Conservation (phyloP, 2,113 vertebrate species). For the Amazona vittata region DNA sequence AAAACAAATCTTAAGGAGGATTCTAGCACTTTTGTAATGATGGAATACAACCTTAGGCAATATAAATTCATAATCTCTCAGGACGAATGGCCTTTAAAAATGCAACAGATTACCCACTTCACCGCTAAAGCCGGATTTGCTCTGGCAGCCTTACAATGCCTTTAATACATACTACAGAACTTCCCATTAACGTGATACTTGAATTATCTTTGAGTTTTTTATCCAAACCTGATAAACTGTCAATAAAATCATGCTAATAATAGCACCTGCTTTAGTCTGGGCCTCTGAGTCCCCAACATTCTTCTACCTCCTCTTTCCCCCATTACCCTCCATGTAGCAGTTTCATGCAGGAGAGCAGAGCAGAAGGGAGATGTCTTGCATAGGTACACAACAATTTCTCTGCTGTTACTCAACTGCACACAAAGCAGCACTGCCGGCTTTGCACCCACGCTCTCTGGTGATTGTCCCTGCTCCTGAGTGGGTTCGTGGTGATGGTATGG, state of each 20-base stretch:
- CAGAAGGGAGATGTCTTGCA: neutral
- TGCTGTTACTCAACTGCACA: neutral
- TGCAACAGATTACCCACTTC: conserved; percentile 67
- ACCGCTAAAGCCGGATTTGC: conserved; percentile 52
- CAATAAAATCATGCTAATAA: conserved; percentile 6
- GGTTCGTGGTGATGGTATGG: neutral
- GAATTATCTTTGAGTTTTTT: conserved; percentile 22
- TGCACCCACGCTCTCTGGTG: neutral
- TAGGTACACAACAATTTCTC: neutral
- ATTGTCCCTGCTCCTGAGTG: neutral
- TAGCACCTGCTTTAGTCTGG: neutral
- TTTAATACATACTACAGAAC: neutral
- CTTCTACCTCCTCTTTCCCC: neutral
- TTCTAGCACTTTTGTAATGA: conserved; percentile 76
- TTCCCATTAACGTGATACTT: neutral
- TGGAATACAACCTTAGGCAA: conserved; percentile 76
- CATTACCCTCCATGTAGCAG: neutral
- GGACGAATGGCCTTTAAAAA: conserved; percentile 76
- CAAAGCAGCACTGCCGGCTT: neutral
- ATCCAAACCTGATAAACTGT: conserved; percentile 15
- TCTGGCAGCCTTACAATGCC: conserved; percentile 44
- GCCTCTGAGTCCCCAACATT: neutral
- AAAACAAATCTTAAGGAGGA: conserved; percentile 77
- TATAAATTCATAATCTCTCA: conserved; percentile 76
- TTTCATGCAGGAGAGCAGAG: neutral